Evolutionary conservation across 2,113 vertebrate genomes (phyloP), one percentile per base, ranked within the genome.

Genomic region (Poicephalus gulielmi): DNA sequence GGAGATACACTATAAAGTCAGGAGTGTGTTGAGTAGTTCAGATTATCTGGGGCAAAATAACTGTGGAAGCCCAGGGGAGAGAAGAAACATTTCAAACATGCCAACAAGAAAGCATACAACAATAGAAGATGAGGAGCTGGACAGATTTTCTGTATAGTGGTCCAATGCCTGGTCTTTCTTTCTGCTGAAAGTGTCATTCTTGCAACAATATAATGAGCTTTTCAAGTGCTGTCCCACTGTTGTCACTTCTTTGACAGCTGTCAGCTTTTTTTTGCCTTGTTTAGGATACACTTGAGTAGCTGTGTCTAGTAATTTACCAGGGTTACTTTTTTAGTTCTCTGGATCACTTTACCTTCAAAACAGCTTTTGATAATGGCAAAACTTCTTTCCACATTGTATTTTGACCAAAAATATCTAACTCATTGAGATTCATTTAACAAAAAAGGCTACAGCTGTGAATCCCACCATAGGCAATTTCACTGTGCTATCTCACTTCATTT

Each of bases 141-240:
- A 11, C n/a, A 46, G n/a, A n/a, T 94, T 85, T 95, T 91, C 57
- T 19, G 11, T 55, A 25, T 49, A 49, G 18, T 55, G 18, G 18
- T 52, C 27, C 31, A 82, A 7, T 0, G 6, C 13, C 25, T 87
- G n/a, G 15, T 23, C 47, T 71, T 63, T 18, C 16, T 74, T 87
- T 86, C 46, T 83, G 13, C 13, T 49, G 27, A 52, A 87, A 20
- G 6, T 35, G 11, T 67, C 27, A 27, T 41, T 70, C 39, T 79
- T 92, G 70, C 75, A 67, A 43, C 39, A 71, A 17, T 15, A 47
- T 33, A 59, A 69, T 59, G 37, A 87, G 23, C 14, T 44, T 79
- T 86, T 82, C 25, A 28, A 6, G 6, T 83, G 12, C 44, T 70
- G 2, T 41, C 7, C 0, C 0, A 33, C 17, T 3, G 1, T 37